Conservation (phyloP, 2,888 invertebrate genomes). For the Chelonus formosanus region DNA sequence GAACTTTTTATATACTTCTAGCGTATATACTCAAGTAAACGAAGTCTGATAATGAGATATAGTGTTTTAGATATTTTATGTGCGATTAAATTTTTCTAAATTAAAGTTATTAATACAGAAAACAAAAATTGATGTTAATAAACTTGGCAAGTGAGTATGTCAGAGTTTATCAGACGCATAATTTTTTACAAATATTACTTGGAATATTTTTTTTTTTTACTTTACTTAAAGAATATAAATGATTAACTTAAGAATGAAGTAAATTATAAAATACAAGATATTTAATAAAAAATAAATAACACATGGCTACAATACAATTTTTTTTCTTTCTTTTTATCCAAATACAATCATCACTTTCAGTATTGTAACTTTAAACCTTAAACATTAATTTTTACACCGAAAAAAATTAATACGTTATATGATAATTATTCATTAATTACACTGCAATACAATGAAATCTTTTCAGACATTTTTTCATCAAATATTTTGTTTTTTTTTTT, state of each 20-base stretch:
- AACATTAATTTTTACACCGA: conserved; percentile 62
- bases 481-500: conserved; percentile 2
- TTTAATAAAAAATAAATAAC: conserved; percentile 56
- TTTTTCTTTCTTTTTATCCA: conserved; percentile 45
- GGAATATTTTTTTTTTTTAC: background rate
- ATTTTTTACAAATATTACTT: too few relatives aligned
- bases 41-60: too few relatives aligned
- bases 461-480: background rate
- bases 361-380: conserved; percentile 51
- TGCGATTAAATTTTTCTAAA: too few relatives aligned
- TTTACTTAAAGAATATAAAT: background rate
- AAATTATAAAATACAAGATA: conserved; percentile 35
- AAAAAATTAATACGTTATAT: conserved; percentile 58
- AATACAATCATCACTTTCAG: conserved; percentile 42
- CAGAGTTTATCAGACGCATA: too few relatives aligned
- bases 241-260: conserved; percentile 7
- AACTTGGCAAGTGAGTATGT: too few relatives aligned
- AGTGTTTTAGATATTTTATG: too few relatives aligned
- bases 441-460: conserved; percentile 55
- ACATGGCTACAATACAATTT: conserved; percentile 55
- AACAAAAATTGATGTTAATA: too few relatives aligned
- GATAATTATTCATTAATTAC: conserved; percentile 61
- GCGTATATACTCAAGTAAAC: too few relatives aligned
- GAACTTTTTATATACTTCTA: too few relatives aligned
- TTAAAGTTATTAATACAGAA: too few relatives aligned